Conservation (phyloP, 2,113 vertebrate species). For the Amphiprion ocellaris region DNA sequence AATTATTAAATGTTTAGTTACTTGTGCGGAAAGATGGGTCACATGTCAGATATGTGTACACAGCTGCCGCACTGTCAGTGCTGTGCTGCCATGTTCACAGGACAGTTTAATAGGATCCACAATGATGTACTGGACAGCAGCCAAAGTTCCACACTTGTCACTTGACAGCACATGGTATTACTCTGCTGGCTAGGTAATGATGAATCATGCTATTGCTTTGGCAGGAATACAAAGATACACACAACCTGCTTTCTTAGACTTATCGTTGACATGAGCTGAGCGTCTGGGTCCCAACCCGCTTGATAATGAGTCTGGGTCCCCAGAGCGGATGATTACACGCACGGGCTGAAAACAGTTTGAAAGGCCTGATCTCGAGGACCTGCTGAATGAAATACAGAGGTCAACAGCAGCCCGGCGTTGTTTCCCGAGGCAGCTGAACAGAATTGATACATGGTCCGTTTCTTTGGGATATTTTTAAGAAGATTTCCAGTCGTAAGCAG, state of each 20-base stretch:
- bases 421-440: not conserved
- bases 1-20: slow-evolving; percentile 56
- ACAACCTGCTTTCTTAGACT: slow-evolving; percentile 50
- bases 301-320: slow-evolving; percentile 61
- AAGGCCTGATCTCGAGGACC: slow-evolving; percentile 26
- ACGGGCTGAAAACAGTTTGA: slow-evolving; percentile 32
- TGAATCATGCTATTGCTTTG: slow-evolving; percentile 65
- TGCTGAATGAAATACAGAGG: slow-evolving; percentile 8
- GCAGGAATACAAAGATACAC: slow-evolving; percentile 65
- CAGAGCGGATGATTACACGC: slow-evolving; percentile 47
- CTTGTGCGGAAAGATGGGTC: slow-evolving; percentile 46
- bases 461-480: slow-evolving; percentile 13
- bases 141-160: slow-evolving; percentile 71
- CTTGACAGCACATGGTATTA: slow-evolving; percentile 62
- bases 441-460: not conserved
- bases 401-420: slow-evolving; percentile 12
- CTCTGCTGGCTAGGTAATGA: slow-evolving; percentile 61
- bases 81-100: slow-evolving; percentile 43
- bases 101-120: slow-evolving; percentile 72
- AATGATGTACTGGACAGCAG: slow-evolving; percentile 64
- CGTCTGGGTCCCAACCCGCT: slow-evolving; percentile 63
- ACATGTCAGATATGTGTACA: slow-evolving; percentile 50
- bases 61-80: slow-evolving; percentile 37
- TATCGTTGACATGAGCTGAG: slow-evolving; percentile 51
- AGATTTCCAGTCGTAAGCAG: slow-evolving; percentile 27